Conservation (phyloP, 1,140 invertebrate genomes). For the Papilio aristodemus region DNA sequence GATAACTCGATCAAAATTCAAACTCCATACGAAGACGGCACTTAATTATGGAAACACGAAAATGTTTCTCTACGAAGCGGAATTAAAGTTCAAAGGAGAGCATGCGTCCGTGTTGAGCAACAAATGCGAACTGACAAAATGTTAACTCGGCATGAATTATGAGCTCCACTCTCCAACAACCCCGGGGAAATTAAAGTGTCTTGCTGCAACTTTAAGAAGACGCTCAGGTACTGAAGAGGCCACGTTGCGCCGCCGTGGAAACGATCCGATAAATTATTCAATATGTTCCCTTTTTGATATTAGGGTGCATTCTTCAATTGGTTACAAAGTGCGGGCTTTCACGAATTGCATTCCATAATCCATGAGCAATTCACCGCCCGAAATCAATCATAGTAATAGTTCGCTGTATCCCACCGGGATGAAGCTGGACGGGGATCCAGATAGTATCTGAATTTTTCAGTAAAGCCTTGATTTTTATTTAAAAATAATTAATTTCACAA, state of each 20-base stretch:
- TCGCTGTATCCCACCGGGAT: slow-evolving; percentile 5
- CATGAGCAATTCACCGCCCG: slow-evolving; percentile 26
- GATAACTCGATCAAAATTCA: slow-evolving; percentile 44
- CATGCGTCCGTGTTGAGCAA: slow-evolving; percentile 52
- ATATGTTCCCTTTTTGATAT: slow-evolving; percentile 55
- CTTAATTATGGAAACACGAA: slow-evolving; percentile 51
- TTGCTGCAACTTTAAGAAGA: slow-evolving; percentile 75
- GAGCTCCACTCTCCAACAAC: slow-evolving; percentile 58
- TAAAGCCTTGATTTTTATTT: not conserved
- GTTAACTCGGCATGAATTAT: slow-evolving; percentile 77
- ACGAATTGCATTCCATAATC: slow-evolving; percentile 27
- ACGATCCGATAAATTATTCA: slow-evolving; percentile 65
- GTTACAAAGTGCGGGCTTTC: slow-evolving; percentile 21
- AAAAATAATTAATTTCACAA: not conserved
- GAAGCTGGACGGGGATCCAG: not conserved
- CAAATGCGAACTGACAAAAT: slow-evolving; percentile 76
- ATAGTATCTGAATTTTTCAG: slow-evolving; percentile 1
- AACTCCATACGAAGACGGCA: slow-evolving; percentile 40
- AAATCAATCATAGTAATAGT: slow-evolving; percentile 29
- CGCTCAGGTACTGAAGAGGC: slow-evolving; percentile 56
- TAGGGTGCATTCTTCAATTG: slow-evolving; percentile 50
- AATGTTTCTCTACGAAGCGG: slow-evolving; percentile 39
- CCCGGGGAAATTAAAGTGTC: slow-evolving; percentile 77
- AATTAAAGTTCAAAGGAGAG: slow-evolving; percentile 51
- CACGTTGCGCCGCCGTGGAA: slow-evolving; percentile 50